Evolutionary conservation across 2,113 vertebrate species (phyloP).

Genomic region (Rattus norvegicus): GRCr8 NC_086035.1:28996001-28996500

Average conservation of each 20-base stretch:
- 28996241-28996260: neutral
- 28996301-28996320: neutral
- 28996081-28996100: neutral
- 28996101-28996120: slow-evolving; percentile 11
- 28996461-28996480: neutral
- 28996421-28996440: neutral
- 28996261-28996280: neutral
- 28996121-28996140: slow-evolving; percentile 39
- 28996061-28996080: neutral
- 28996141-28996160: neutral
- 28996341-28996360: neutral
- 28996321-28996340: neutral
- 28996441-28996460: neutral
- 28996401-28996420: neutral
- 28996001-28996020: neutral
- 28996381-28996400: neutral
- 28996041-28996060: neutral
- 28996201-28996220: slow-evolving; percentile 23
- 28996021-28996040: no score
- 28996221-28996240: neutral
- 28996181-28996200: neutral
- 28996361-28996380: neutral
- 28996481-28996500: neutral
- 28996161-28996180: slow-evolving; percentile 17
- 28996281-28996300: neutral